phyloP scores from a whole-genome alignment of 2,797 vertebrate genomes.

The Alosa sapidissima region DNA sequence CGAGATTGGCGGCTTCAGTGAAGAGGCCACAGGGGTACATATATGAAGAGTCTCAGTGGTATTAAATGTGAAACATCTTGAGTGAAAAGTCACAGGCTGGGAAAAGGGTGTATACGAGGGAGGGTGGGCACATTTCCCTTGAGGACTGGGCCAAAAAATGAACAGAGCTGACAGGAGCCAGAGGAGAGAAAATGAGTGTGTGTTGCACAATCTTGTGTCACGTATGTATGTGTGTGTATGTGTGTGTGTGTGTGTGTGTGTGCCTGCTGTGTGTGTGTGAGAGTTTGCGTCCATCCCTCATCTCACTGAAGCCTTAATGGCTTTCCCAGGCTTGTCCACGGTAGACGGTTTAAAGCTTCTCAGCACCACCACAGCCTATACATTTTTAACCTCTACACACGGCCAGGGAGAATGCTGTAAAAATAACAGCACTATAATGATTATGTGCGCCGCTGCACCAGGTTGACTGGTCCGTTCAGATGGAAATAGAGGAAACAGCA shows the following conservation, averaged over 20 bases:
- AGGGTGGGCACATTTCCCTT: neutral
- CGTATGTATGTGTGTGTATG: neutral
- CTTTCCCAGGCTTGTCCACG: constrained; percentile 16
- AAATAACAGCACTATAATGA: constrained; percentile 24
- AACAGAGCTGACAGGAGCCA: neutral
- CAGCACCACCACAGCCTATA: constrained; percentile 1
- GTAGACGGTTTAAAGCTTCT: constrained; percentile 10
- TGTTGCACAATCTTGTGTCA: constrained; percentile 2
- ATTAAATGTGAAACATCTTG: constrained; percentile 20
- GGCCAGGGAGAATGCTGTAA: neutral
- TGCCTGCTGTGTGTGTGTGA: neutral
- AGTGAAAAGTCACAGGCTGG: neutral
- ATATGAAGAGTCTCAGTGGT: neutral
- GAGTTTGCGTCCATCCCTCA: neutral
- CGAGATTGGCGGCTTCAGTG: neutral
- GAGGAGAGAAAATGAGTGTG: neutral
- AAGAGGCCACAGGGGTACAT: neutral
- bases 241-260: neutral
- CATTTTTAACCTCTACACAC: constrained; percentile 21
- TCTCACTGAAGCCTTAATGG: constrained; percentile 8
- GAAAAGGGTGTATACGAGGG: neutral
- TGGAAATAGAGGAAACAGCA: neutral
- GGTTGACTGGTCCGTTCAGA: neutral
- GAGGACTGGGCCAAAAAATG: neutral
- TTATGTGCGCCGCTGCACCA: neutral